phyloP scores from a whole-genome alignment of 1,140 invertebrate genomes.

The Odontomachus brunneus region DNA sequence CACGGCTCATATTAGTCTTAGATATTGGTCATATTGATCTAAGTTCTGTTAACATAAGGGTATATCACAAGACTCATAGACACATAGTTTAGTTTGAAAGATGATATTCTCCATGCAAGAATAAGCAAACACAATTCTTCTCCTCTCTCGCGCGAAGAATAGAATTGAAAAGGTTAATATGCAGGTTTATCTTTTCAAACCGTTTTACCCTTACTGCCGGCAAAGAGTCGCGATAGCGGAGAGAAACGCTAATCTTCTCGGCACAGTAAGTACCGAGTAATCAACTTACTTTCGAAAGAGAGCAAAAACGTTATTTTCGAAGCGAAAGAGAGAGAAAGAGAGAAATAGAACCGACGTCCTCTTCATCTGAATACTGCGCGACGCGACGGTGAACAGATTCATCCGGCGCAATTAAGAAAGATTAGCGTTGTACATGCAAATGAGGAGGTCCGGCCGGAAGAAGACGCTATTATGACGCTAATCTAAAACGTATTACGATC shows the following conservation, averaged over 20 bases:
- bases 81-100: too few species aligned
- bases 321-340: neutral
- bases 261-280: conserved; percentile 35
- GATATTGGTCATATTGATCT: too few species aligned
- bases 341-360: neutral
- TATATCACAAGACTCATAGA: too few species aligned
- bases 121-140: neutral
- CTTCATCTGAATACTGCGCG: neutral
- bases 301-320: conserved; percentile 4
- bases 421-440: conserved; percentile 9
- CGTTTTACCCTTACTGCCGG: conserved; percentile 46
- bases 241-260: conserved; percentile 43
- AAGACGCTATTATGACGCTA: neutral
- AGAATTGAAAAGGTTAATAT: conserved; percentile 3
- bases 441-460: neutral
- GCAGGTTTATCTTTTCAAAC: conserved; percentile 37
- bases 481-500: conserved; percentile 27
- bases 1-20: too few species aligned
- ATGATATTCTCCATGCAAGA: neutral
- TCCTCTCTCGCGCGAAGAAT: neutral
- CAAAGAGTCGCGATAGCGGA: conserved; percentile 15
- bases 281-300: conserved; percentile 40
- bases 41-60: too few species aligned
- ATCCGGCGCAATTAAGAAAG: conserved; percentile 23
- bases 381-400: neutral